phyloP scores from a whole-genome alignment of 2,113 vertebrate genomes.

The Chaetura pelagica region DNA sequence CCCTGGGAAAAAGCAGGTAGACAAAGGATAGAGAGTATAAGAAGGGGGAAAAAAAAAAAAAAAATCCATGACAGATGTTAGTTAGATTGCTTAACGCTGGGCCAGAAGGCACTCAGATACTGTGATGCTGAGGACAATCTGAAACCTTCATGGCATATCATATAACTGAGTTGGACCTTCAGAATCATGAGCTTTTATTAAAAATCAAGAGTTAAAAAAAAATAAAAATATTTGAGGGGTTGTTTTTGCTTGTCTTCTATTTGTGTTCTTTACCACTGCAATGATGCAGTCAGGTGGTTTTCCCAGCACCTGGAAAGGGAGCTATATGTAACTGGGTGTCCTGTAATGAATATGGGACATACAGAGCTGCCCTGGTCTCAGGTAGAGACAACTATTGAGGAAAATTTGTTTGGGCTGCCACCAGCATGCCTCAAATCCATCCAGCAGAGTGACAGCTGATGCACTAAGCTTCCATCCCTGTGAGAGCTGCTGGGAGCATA shows the following conservation, averaged over 20 bases:
- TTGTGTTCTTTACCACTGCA: background rate
- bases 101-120: constrained; percentile 24
- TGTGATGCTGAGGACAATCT: background rate
- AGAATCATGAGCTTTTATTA: background rate
- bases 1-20: background rate
- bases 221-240: rapidly evolving
- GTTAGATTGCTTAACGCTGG: constrained; percentile 22
- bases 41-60: background rate
- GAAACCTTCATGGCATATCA: background rate
- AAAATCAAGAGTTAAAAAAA: background rate
- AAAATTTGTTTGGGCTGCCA: background rate
- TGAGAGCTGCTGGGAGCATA: background rate
- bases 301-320: background rate
- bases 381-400: rapidly evolving
- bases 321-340: rapidly evolving
- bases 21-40: background rate
- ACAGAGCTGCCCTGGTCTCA: background rate
- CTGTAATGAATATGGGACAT: background rate
- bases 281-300: background rate
- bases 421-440: background rate
- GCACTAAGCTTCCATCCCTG: background rate
- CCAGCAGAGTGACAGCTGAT: background rate
- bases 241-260: background rate
- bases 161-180: background rate
- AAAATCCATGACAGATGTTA: constrained; percentile 36